Conservation (phyloP, 2,113 vertebrate species). For the Nestor notabilis region DNA sequence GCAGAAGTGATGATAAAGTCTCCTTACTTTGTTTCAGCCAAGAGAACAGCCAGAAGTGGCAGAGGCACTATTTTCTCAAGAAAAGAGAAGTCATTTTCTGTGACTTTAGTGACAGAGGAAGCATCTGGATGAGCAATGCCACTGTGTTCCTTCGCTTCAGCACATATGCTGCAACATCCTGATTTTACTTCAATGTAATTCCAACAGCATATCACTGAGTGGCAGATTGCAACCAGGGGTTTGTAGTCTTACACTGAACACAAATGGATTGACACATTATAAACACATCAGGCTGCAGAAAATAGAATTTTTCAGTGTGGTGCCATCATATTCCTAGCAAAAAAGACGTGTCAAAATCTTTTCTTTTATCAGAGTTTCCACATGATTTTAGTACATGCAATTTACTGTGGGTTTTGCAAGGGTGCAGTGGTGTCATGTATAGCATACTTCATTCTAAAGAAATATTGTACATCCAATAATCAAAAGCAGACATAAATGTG, state of each 20-base stretch:
- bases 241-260: background rate
- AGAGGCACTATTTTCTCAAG: background rate
- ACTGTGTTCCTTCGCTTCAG: background rate
- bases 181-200: background rate
- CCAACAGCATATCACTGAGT: background rate
- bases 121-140: background rate
- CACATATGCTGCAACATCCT: background rate
- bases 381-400: background rate
- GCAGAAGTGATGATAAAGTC: background rate
- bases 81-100: background rate
- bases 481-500: background rate
- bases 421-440: rapidly evolving
- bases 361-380: background rate
- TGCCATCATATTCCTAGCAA: background rate
- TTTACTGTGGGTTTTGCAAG: background rate
- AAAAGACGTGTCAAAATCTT: background rate
- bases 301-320: background rate
- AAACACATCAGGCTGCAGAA: background rate
- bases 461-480: background rate
- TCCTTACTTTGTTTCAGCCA: background rate
- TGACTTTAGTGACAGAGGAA: background rate
- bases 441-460: background rate
- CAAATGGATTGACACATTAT: background rate
- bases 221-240: background rate
- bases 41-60: background rate